phyloP scores from a whole-genome alignment of 2,113 vertebrate species.

The Apeltes quadracus region DNA sequence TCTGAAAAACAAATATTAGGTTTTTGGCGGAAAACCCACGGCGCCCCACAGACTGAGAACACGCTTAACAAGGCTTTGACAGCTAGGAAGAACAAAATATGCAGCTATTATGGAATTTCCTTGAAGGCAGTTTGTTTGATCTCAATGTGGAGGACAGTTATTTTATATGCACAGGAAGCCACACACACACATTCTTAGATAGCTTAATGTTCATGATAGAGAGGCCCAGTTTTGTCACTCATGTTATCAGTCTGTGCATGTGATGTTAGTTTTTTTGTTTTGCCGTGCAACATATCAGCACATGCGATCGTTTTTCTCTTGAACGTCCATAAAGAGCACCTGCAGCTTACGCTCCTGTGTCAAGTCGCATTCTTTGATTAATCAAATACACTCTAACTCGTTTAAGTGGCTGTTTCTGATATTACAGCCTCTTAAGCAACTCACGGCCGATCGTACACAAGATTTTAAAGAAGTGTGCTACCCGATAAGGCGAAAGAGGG shows the following conservation, averaged over 20 bases:
- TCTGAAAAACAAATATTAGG: constrained; percentile 47
- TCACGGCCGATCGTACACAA: constrained; percentile 11
- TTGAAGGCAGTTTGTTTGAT: constrained; percentile 36
- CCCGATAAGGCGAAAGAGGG: not conserved
- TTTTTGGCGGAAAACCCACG: constrained; percentile 41
- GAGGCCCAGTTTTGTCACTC: not conserved
- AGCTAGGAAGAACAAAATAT: constrained; percentile 5
- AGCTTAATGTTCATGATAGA: constrained; percentile 37
- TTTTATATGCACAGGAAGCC: constrained; percentile 20
- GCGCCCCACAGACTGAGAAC: not conserved
- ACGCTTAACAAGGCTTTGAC: constrained; percentile 9
- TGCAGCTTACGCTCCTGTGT: not conserved
- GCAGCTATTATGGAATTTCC: constrained; percentile 8
- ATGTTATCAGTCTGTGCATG: constrained; percentile 3
- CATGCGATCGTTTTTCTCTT: not conserved
- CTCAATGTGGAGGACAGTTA: constrained; percentile 20
- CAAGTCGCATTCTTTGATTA: not conserved
- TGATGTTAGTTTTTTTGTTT: not conserved
- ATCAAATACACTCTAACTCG: constrained; percentile 12
- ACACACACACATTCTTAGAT: constrained; percentile 33
- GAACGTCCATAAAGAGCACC: constrained; percentile 18
- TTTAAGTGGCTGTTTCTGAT: constrained; percentile 6
- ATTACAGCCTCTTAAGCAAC: constrained; percentile 12
- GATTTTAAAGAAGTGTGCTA: constrained; percentile 16
- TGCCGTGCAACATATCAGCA: not conserved